Evolutionary conservation across 2,888 invertebrate species (phyloP).

Genomic region (Dromius quadrimaculatus): DNA sequence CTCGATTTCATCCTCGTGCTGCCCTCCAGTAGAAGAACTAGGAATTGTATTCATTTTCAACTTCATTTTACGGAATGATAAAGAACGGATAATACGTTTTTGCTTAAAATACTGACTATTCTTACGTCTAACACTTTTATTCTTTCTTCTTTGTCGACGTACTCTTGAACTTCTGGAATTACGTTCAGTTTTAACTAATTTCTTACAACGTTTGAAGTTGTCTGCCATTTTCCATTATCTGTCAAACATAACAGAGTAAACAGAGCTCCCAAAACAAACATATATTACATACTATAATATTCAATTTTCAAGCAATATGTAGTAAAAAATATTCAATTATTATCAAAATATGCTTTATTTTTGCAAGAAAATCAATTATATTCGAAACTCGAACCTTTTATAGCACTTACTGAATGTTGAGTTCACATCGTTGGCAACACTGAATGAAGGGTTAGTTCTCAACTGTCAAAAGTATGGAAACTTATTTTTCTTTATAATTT

Average conservation of each 20-base stretch:
- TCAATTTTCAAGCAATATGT: too few relatives aligned
- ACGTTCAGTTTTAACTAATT: not conserved
- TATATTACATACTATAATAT: not conserved
- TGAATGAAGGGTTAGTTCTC: too few relatives aligned
- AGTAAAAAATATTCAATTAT: too few relatives aligned
- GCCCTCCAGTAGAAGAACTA: conserved; percentile 61
- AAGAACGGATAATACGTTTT: conserved; percentile 23
- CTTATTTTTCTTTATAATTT: conserved; percentile 1
- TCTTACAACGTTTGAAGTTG: not conserved
- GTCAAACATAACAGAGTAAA: too few relatives aligned
- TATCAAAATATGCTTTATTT: too few relatives aligned
- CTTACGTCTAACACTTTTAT: conserved; percentile 20
- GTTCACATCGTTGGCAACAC: too few relatives aligned
- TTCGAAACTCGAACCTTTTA: too few relatives aligned
- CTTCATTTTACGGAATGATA: conserved; percentile 25
- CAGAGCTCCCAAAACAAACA: not conserved
- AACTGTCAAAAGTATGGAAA: conserved; percentile 14
- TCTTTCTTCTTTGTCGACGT: conserved; percentile 9
- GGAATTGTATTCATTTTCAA: conserved; percentile 1
- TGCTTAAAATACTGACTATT: conserved; percentile 31
- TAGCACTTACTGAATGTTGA: not conserved
- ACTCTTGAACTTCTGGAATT: not conserved
- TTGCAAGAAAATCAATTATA: too few relatives aligned
- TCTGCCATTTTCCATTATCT: conserved; percentile 29
- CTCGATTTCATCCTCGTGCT: conserved; percentile 71